phyloP scores from a whole-genome alignment of 2,888 invertebrate species.

The Criorhina ranunculi region DNA sequence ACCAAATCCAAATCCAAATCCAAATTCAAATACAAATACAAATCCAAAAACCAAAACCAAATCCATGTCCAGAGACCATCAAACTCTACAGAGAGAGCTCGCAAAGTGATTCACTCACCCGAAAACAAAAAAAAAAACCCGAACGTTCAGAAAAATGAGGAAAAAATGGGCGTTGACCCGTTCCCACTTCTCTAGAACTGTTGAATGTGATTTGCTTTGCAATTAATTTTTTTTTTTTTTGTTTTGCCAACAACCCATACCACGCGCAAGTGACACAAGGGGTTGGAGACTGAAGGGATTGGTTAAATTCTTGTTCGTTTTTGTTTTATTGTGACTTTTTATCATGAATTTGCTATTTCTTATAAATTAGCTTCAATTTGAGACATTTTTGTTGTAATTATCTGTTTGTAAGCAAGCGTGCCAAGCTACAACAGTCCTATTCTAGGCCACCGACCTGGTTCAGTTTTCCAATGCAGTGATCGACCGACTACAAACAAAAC shows the following conservation, averaged over 20 bases:
- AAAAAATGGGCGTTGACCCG: constrained; percentile 76
- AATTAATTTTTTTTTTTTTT: constrained; percentile 62
- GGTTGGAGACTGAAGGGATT: too few species aligned
- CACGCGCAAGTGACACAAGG: constrained; percentile 41
- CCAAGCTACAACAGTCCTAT: constrained; percentile 2
- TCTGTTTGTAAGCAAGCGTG: constrained; percentile 25
- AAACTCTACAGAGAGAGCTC: constrained; percentile 8
- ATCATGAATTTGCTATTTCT: constrained; percentile 56
- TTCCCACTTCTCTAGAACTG: constrained; percentile 56
- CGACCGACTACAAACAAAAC: not conserved
- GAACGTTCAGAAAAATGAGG: constrained; percentile 38
- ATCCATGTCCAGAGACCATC: not conserved
- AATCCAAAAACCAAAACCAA: not conserved
- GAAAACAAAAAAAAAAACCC: constrained; percentile 17
- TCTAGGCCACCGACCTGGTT: constrained; percentile 70
- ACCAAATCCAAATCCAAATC: constrained; percentile 32
- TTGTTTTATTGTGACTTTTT: constrained; percentile 18
- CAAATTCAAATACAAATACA: not conserved
- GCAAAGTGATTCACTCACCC: constrained; percentile 51
- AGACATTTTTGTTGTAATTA: constrained; percentile 30
- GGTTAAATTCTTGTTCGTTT: constrained; percentile 3
- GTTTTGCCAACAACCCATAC: constrained; percentile 21
- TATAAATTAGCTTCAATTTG: constrained; percentile 56
- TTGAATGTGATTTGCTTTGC: constrained; percentile 75
- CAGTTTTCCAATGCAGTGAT: constrained; percentile 36